Evolutionary conservation across 53 echinoderm and acorn worm species (phyloP).

Genomic region (Astropecten irregularis): DNA sequence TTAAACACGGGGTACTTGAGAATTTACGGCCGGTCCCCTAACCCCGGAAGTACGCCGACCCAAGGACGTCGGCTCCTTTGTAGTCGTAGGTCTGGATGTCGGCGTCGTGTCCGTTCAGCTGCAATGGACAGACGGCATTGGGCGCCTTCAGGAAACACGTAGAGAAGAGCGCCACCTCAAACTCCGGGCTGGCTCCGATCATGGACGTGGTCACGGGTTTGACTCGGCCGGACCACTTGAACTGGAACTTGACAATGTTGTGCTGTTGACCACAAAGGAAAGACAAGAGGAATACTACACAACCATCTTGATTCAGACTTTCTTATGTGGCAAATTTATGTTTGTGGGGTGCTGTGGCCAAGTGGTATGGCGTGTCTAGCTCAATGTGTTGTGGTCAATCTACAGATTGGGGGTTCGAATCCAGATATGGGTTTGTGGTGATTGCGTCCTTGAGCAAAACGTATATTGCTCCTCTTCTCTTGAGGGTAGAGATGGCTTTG

Average conservation of each 20-base stretch:
- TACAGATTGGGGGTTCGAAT: too few species aligned
- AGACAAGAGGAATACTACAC: background rate
- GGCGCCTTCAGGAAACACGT: constrained; percentile 70
- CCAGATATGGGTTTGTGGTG: background rate
- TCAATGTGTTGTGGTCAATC: background rate
- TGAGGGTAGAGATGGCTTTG: too few species aligned
- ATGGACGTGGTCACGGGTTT: constrained; percentile 73
- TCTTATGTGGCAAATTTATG: background rate
- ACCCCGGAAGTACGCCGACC: constrained; percentile 18
- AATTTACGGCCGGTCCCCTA: too few species aligned
- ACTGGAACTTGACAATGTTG: constrained; percentile 67
- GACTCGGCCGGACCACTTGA: constrained; percentile 62
- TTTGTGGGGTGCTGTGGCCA: too few species aligned
- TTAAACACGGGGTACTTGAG: too few species aligned
- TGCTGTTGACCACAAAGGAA: too few species aligned
- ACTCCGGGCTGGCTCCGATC: constrained; percentile 84
- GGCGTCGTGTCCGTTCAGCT: constrained; percentile 44
- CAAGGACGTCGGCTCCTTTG: constrained; percentile 57
- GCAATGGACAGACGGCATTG: constrained; percentile 60
- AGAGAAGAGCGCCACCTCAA: constrained; percentile 88
- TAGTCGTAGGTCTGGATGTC: constrained; percentile 81
- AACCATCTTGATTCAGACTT: too few species aligned
- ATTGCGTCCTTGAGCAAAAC: too few species aligned
- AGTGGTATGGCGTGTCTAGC: background rate
- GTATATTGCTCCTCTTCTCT: too few species aligned